phyloP scores from a whole-genome alignment of 2,888 invertebrate species.

The Monopis laevigella region DNA sequence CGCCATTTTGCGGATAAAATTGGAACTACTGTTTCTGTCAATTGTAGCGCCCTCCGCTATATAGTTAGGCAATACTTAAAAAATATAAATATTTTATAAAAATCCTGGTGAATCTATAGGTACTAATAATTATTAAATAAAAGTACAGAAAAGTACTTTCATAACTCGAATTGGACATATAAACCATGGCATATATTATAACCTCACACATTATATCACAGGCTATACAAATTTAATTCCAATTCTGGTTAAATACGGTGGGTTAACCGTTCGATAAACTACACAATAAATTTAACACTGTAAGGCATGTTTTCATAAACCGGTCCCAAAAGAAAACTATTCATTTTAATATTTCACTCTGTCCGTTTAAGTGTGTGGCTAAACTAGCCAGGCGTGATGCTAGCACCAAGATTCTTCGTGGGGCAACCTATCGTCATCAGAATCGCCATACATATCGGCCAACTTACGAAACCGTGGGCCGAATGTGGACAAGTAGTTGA shows the following conservation, averaged over 20 bases:
- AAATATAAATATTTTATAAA: too few relatives aligned
- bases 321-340: constrained; percentile 7
- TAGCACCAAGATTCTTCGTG: constrained; percentile 89
- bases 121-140: too few relatives aligned
- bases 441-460: constrained; percentile 95
- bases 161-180: too few relatives aligned
- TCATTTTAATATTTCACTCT: background rate
- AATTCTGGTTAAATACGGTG: constrained; percentile 9
- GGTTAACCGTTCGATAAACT: constrained; percentile 8
- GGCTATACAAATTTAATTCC: constrained; percentile 8
- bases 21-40: too few relatives aligned
- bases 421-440: constrained; percentile 82
- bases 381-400: constrained; percentile 59
- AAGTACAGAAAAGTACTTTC: too few relatives aligned
- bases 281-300: too few relatives aligned
- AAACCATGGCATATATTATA: too few relatives aligned
- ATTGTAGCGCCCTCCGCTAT: too few relatives aligned
- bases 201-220: constrained; percentile 6
- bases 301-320: background rate
- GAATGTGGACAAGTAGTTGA: constrained; percentile 93
- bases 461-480: constrained; percentile 95
- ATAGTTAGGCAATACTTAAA: too few relatives aligned
- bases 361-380: constrained; percentile 28
- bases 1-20: too few relatives aligned
- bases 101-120: too few relatives aligned